A percentile compares a stretch with the other conserved stretches of the same genome.
phyloP scores from a whole-genome alignment of 1,140 invertebrate genomes.

The Hypothenemus hampei region DNA sequence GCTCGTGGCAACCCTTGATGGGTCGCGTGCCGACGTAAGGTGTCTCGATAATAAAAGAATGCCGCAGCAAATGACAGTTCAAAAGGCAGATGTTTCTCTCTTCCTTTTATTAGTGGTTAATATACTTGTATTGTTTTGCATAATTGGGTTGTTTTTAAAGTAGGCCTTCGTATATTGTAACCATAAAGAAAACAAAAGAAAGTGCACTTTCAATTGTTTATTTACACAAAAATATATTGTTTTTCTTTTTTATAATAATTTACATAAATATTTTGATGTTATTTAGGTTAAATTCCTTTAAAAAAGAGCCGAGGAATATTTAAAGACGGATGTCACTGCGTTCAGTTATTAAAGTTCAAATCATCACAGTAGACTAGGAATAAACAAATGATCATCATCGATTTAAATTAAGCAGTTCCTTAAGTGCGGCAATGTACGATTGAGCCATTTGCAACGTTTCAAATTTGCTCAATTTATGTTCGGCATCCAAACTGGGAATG shows the following conservation, averaged over 20 bases:
- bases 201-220: constrained; percentile 1
- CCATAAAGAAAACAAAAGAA: neutral
- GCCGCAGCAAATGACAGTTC: neutral
- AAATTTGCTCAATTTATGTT: constrained; percentile 80
- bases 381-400: neutral
- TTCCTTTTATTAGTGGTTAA: neutral
- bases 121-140: neutral
- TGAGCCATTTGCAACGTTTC: constrained; percentile 88
- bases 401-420: constrained; percentile 52
- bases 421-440: constrained; percentile 71
- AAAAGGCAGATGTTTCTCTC: neutral
- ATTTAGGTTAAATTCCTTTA: neutral
- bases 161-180: neutral
- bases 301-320: constrained; percentile 2
- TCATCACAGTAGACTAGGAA: neutral
- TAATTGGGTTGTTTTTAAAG: neutral
- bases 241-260: neutral
- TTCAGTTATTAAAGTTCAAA: neutral
- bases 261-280: constrained; percentile 2
- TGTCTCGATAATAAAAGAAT: neutral
- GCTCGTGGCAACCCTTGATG: neutral
- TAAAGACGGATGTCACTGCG: neutral
- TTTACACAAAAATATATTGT: constrained; percentile 10
- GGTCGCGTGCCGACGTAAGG: neutral
- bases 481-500: constrained; percentile 69